Evolutionary conservation across 2,888 invertebrate species (phyloP).

Genomic region (Polydrusus cervinus): DNA sequence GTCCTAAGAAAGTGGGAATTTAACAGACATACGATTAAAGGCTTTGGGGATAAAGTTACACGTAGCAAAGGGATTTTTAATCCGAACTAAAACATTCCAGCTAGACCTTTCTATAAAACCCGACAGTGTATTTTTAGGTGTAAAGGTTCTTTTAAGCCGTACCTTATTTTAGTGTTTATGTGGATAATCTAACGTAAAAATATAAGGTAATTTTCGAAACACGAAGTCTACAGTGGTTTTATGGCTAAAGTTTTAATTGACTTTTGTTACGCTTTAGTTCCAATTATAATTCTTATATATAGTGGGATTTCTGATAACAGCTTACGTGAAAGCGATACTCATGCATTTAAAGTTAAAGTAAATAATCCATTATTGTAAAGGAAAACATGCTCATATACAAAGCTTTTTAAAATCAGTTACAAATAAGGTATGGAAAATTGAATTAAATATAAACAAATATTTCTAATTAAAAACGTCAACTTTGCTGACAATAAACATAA

Average conservation of each 20-base stretch:
- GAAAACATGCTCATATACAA: too few relatives aligned
- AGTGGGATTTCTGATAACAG: too few relatives aligned
- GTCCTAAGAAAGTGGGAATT: neutral
- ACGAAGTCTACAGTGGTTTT: slow-evolving; percentile 42
- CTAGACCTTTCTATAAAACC: slow-evolving; percentile 16
- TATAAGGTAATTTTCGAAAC: slow-evolving; percentile 25
- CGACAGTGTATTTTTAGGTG: slow-evolving; percentile 18
- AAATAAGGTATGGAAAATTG: too few relatives aligned
- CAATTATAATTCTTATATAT: neutral
- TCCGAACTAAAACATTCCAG: slow-evolving; percentile 20
- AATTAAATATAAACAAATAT: too few relatives aligned
- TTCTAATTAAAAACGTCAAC: too few relatives aligned
- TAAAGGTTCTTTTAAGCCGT: neutral
- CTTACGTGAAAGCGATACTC: too few relatives aligned
- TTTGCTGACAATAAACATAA: too few relatives aligned
- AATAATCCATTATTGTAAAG: too few relatives aligned
- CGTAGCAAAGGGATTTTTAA: slow-evolving; percentile 7
- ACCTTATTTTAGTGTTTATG: slow-evolving; percentile 15
- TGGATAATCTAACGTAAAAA: slow-evolving; percentile 29
- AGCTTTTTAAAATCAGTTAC: too few relatives aligned
- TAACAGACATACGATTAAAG: neutral
- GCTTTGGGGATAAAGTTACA: slow-evolving; percentile 15
- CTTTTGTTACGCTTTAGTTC: slow-evolving; percentile 33
- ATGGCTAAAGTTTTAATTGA: slow-evolving; percentile 48
- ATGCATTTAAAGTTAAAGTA: too few relatives aligned